Evolutionary conservation across 2,113 vertebrate species (phyloP).

Genomic region (Plecotus auritus): DNA sequence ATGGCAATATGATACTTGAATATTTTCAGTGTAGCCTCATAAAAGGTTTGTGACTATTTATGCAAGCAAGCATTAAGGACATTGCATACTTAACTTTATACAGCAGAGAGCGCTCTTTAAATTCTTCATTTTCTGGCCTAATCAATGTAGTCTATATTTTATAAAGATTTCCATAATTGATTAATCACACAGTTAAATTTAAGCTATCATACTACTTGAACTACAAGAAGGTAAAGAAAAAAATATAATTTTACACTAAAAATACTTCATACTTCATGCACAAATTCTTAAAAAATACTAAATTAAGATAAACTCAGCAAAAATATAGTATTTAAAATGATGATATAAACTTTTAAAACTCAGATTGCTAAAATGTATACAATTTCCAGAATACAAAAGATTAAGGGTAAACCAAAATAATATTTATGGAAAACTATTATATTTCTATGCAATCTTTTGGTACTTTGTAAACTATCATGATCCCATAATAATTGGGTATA

Average conservation of each 20-base stretch:
- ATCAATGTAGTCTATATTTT: not conserved
- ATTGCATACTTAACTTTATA: not conserved
- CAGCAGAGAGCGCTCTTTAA: slow-evolving; percentile 33
- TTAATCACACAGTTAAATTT: not conserved
- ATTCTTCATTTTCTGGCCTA: slow-evolving; percentile 4
- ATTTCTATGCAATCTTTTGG: not conserved
- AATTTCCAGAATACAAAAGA: not conserved
- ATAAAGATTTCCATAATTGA: not conserved
- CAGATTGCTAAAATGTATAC: not conserved
- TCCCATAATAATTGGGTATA: not conserved
- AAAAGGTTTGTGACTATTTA: not conserved
- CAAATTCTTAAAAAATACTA: not conserved
- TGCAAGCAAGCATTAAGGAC: not conserved
- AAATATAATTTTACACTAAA: not conserved
- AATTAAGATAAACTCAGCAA: not conserved
- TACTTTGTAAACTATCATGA: not conserved
- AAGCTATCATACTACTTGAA: not conserved
- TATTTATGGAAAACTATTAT: not conserved
- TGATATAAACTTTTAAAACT: not conserved
- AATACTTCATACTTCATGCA: not conserved
- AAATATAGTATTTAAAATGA: not conserved
- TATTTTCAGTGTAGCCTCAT: not conserved
- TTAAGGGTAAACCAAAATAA: not conserved
- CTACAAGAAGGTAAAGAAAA: not conserved
- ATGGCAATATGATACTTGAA: not conserved